A percentile compares a stretch with the other conserved stretches of the same genome.
Evolutionary conservation across 2,113 vertebrate genomes (phyloP).

Genomic region (Genyomyrus donnyi): DNA sequence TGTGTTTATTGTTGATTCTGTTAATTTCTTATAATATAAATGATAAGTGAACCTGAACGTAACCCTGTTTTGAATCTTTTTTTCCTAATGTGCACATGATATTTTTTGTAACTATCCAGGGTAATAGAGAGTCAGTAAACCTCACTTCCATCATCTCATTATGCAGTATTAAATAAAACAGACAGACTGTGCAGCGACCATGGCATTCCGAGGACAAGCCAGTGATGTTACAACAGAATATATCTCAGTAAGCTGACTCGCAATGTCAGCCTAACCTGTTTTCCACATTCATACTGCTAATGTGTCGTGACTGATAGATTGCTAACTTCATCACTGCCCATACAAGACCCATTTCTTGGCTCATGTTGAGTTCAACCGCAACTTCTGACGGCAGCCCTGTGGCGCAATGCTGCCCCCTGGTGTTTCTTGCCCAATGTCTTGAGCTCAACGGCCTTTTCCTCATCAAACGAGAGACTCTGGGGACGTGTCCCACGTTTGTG

Average conservation of each 20-base stretch:
- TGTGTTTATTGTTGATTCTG: not conserved
- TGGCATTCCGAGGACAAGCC: conserved; percentile 43
- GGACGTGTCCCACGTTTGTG: not conserved
- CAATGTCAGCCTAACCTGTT: conserved; percentile 48
- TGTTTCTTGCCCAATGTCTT: conserved; percentile 33
- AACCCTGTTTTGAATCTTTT: not conserved
- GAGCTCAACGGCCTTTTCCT: not conserved
- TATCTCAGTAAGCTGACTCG: conserved; percentile 39
- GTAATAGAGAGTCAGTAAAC: conserved; percentile 47
- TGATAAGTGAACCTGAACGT: not conserved
- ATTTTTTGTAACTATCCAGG: conserved; percentile 23
- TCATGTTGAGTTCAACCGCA: conserved; percentile 19
- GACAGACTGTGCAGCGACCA: conserved; percentile 34
- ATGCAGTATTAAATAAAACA: conserved; percentile 46
- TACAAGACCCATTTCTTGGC: conserved; percentile 30
- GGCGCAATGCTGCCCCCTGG: conserved; percentile 61
- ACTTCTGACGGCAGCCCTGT: conserved; percentile 21
- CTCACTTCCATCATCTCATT: conserved; percentile 42
- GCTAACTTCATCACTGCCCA: conserved; percentile 37
- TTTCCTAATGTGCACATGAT: conserved; percentile 36
- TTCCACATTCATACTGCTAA: conserved; percentile 40
- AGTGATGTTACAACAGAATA: conserved; percentile 43
- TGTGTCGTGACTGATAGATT: conserved; percentile 44
- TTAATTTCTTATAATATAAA: not conserved
- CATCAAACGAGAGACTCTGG: not conserved